phyloP scores from a whole-genome alignment of 2,888 invertebrate genomes.

The Ephialtes manifestator region DNA sequence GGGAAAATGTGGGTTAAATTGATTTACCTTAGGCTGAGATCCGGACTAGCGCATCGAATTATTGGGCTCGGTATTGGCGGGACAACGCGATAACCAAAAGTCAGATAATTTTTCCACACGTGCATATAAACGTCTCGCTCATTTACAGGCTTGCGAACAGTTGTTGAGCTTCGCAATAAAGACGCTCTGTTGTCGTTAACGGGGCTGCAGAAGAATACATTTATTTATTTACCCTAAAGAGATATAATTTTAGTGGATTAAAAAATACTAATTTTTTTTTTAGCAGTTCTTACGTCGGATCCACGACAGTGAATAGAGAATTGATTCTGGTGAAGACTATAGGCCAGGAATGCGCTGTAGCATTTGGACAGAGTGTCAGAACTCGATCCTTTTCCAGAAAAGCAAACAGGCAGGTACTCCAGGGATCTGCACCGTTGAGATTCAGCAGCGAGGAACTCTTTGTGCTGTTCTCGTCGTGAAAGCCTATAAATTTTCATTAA shows the following conservation, averaged over 20 bases:
- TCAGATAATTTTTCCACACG: conserved; percentile 99
- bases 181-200: conserved; percentile 99
- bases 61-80: conserved; percentile 96
- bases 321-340: conserved; percentile 96
- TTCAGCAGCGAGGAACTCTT: conserved; percentile 87
- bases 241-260: neutral
- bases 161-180: conserved; percentile 94
- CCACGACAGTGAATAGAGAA: conserved; percentile 96
- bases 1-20: conserved; percentile 19
- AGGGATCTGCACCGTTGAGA: conserved; percentile 92
- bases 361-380: conserved; percentile 93
- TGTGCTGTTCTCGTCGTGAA: conserved; percentile 86
- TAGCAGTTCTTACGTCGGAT: conserved; percentile 92
- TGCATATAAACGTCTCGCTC: conserved; percentile 98
- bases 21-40: conserved; percentile 94
- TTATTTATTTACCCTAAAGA: neutral
- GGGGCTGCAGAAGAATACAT: conserved; percentile 89
- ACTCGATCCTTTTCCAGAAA: conserved; percentile 95
- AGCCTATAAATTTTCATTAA: conserved; percentile 79
- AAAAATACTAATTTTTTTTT: neutral
- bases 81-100: conserved; percentile 98
- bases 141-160: conserved; percentile 95
- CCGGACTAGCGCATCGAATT: conserved; percentile 96
- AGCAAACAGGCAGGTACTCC: conserved; percentile 96
- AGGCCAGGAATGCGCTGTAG: conserved; percentile 97